Evolutionary conservation across 2,797 vertebrate genomes (phyloP).

Genomic region (Gadopsis marmoratus): DNA sequence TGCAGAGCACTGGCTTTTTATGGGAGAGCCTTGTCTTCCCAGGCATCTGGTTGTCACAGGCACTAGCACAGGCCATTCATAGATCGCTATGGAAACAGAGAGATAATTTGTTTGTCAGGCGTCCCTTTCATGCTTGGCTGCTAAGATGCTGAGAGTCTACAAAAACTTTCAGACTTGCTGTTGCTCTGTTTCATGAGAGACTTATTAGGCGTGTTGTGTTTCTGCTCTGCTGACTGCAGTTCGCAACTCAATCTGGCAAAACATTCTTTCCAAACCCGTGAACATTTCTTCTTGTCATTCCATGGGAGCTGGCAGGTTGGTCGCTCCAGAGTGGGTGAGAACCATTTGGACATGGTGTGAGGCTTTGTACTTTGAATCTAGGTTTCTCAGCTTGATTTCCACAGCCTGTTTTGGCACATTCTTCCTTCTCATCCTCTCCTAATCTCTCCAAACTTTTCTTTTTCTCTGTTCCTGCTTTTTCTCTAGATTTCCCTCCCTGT

Average conservation of each 20-base stretch:
- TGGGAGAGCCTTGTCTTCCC: conserved; percentile 77
- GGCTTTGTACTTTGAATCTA: conserved; percentile 63
- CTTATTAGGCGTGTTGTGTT: conserved; percentile 56
- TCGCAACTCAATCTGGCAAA: conserved; percentile 42
- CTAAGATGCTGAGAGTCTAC: conserved; percentile 57
- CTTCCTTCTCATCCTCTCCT: conserved; percentile 41
- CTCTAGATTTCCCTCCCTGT: conserved; percentile 15
- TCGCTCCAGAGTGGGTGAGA: conserved; percentile 57
- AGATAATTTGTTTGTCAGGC: conserved; percentile 78
- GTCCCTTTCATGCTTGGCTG: conserved; percentile 72
- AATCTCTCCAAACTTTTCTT: conserved; percentile 39
- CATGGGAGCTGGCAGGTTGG: conserved; percentile 57
- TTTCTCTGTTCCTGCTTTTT: conserved; percentile 24
- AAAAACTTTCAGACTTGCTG: conserved; percentile 64
- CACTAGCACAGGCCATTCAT: conserved; percentile 75
- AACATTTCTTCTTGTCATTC: conserved; percentile 57
- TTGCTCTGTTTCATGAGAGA: conserved; percentile 47
- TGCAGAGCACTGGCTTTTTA: conserved; percentile 75
- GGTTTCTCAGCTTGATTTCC: conserved; percentile 56
- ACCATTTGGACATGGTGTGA: conserved; percentile 65
- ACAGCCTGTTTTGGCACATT: conserved; percentile 60
- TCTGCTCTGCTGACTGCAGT: conserved; percentile 40
- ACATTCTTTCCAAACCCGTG: conserved; percentile 54
- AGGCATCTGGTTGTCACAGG: conserved; percentile 78
- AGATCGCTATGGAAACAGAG: conserved; percentile 81